These are phyloP conservation scores for Coelopa frigida DNA, from an alignment of 1,140 invertebrate genomes.

Conservation along the genomic window DNA sequence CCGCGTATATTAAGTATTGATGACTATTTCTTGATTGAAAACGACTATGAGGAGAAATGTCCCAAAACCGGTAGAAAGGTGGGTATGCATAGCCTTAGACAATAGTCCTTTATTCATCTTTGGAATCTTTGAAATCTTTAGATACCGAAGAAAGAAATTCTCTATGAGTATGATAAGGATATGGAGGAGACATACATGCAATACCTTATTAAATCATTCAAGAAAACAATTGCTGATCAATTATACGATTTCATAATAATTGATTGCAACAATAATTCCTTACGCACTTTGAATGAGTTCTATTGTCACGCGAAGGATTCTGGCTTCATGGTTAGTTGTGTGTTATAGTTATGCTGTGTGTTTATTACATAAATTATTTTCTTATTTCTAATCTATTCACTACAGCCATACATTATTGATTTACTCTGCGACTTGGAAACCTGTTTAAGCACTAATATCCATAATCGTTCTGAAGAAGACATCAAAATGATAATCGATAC, in stretches of 20 bases:
- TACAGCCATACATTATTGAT: constrained; percentile 49
- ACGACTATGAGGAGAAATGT: constrained; percentile 71
- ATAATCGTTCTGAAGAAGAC: constrained; percentile 70
- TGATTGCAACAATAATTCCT: constrained; percentile 78
- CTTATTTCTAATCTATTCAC: background rate
- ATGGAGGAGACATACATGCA: constrained; percentile 75
- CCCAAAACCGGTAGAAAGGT: constrained; percentile 69
- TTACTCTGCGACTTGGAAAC: constrained; percentile 71
- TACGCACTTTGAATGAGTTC: constrained; percentile 78
- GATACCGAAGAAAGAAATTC: constrained; percentile 62
- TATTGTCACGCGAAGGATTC: constrained; percentile 80
- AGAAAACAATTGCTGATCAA: constrained; percentile 83
- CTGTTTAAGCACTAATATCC: constrained; percentile 77
- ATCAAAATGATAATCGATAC: constrained; percentile 67
- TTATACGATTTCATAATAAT: constrained; percentile 91
- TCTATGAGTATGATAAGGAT: constrained; percentile 84
- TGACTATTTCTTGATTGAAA: constrained; percentile 92
- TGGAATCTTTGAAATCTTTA: no score
- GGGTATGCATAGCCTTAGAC: constrained; percentile 27
- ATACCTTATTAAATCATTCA: constrained; percentile 84
- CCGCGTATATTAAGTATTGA: constrained; percentile 88
- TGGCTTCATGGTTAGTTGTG: constrained; percentile 72
- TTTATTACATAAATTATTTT: constrained; percentile 1
- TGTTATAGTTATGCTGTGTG: constrained; percentile 5
- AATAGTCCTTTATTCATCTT: no score